phyloP scores from a whole-genome alignment of 2,113 vertebrate genomes.

The Delphinapterus leucas region DNA sequence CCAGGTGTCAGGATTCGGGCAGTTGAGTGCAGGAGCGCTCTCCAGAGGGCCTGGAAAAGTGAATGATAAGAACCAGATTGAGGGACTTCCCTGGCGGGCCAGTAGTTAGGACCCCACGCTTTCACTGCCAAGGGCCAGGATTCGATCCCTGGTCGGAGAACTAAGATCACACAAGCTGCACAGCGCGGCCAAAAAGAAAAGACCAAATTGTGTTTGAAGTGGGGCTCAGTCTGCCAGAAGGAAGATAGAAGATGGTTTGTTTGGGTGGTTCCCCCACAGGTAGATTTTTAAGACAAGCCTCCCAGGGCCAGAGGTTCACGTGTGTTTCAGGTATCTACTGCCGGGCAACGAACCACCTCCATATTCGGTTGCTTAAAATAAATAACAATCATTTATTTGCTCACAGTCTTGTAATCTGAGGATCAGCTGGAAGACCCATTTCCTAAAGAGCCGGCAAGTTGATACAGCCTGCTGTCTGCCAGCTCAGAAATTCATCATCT shows the following conservation, averaged over 20 bases:
- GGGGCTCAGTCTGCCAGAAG: neutral
- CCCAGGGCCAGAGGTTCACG: neutral
- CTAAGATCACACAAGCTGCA: neutral
- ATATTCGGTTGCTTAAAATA: neutral
- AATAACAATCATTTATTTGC: conserved; percentile 1
- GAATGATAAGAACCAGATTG: neutral
- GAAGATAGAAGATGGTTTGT: neutral
- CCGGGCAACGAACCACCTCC: neutral
- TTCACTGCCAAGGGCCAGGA: neutral
- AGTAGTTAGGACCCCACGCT: neutral
- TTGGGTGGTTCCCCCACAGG: neutral
- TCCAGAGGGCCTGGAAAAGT: neutral
- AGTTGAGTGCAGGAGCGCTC: neutral
- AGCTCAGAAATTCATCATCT: neutral
- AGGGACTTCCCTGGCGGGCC: neutral
- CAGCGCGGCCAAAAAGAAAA: neutral
- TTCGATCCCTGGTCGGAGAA: neutral
- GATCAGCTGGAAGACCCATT: neutral
- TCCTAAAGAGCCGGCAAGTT: neutral
- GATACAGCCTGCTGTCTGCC: neutral
- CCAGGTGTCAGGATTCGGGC: neutral
- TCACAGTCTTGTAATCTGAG: neutral
- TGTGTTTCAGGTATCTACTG: neutral
- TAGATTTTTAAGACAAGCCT: neutral
- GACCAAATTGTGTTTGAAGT: neutral